Evolutionary conservation across 2,113 vertebrate genomes (phyloP).

Genomic region (Callipepla californica): DNA sequence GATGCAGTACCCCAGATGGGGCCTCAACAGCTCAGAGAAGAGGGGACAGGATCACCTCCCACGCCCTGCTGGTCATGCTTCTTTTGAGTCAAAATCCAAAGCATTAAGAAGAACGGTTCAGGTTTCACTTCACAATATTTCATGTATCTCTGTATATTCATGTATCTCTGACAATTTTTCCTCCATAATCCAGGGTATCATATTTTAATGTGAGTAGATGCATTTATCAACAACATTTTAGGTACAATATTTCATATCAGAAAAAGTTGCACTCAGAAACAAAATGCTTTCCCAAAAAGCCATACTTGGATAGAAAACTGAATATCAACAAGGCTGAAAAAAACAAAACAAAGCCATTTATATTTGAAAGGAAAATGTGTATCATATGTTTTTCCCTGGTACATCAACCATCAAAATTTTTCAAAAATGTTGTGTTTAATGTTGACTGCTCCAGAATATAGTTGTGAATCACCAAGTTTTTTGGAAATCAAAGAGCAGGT

Average conservation of each 20-base stretch:
- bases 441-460: not conserved
- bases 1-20: too few relatives aligned
- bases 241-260: not conserved
- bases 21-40: too few relatives aligned
- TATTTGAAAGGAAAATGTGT: not conserved
- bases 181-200: not conserved
- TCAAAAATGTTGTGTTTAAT: not conserved
- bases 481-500: not conserved
- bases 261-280: not conserved
- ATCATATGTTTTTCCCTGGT: not conserved
- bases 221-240: not conserved
- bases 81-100: not conserved
- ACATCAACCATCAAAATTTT: not conserved
- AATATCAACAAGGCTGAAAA: not conserved
- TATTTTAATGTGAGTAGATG: not conserved
- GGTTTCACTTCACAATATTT: not conserved
- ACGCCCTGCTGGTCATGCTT: too few relatives aligned
- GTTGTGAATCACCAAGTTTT: not conserved
- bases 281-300: not conserved
- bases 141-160: fast-evolving
- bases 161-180: not conserved
- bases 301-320: not conserved
- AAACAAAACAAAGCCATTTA: not conserved
- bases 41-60: too few relatives aligned
- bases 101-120: not conserved